Evolutionary conservation across 2,888 invertebrate species (phyloP).

Genomic region (Machimus rusticus): DNA sequence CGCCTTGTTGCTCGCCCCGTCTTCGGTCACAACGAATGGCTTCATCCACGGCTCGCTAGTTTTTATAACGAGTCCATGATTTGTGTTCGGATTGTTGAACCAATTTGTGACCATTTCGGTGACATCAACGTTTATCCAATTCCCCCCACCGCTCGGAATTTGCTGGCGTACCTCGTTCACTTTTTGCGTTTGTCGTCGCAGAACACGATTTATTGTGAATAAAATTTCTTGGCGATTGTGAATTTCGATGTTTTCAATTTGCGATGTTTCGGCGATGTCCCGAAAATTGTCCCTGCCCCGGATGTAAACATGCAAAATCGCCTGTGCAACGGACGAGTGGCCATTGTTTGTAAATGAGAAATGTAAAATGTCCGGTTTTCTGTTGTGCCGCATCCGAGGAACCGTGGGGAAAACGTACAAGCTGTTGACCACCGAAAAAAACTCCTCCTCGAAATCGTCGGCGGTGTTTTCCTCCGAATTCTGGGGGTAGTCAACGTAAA

Average conservation of each 20-base stretch:
- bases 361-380: conserved; percentile 57
- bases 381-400: conserved; percentile 56
- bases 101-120: conserved; percentile 79
- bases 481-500: conserved; percentile 47
- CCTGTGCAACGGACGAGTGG: conserved; percentile 56
- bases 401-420: conserved; percentile 61
- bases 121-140: conserved; percentile 79
- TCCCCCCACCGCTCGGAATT: conserved; percentile 58
- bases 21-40: conserved; percentile 73
- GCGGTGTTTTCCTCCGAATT: conserved; percentile 45
- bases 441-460: conserved; percentile 51
- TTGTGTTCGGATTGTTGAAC: conserved; percentile 77
- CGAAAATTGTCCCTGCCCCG: conserved; percentile 59
- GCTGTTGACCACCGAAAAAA: conserved; percentile 58
- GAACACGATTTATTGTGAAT: conserved; percentile 55
- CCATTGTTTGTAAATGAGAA: conserved; percentile 56
- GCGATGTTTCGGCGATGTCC: conserved; percentile 51
- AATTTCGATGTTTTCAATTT: background rate
- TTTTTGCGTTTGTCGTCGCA: conserved; percentile 54
- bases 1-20: conserved; percentile 65
- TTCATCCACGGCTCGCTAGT: conserved; percentile 70
- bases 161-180: conserved; percentile 55
- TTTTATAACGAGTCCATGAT: conserved; percentile 79
- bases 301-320: conserved; percentile 58
- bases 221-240: conserved; percentile 53